phyloP scores from a whole-genome alignment of 35 echinoderm and acorn worm genomes.

The Amphiura filiformis region DNA sequence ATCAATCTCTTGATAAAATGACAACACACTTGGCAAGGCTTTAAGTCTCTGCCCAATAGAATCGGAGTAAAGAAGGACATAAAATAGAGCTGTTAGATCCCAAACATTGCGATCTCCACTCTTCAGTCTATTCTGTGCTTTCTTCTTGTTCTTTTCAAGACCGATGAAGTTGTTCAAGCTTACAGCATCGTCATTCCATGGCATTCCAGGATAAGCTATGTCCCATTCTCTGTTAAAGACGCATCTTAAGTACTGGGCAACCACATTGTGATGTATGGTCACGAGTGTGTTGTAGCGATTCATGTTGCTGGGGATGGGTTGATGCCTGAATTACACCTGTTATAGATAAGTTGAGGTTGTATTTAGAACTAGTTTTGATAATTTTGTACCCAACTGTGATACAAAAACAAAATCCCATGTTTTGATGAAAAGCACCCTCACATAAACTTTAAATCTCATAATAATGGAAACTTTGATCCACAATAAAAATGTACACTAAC shows the following conservation, averaged over 20 bases:
- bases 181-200: neutral
- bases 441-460: too few relatives aligned
- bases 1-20: neutral
- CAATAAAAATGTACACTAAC: too few relatives aligned
- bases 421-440: too few relatives aligned
- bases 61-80: neutral
- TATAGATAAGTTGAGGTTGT: too few relatives aligned
- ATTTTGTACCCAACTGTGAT: too few relatives aligned
- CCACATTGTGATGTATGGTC: neutral
- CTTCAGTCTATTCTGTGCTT: neutral
- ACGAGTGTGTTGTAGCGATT: neutral
- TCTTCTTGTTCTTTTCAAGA: neutral
- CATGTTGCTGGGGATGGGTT: too few relatives aligned
- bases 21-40: neutral
- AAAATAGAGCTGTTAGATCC: neutral
- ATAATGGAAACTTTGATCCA: too few relatives aligned
- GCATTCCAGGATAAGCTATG: neutral
- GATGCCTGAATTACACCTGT: too few relatives aligned
- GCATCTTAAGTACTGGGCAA: neutral
- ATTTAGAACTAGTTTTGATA: too few relatives aligned
- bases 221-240: slow-evolving; percentile 1
- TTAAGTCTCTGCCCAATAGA: neutral
- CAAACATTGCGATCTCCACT: neutral
- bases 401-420: too few relatives aligned
- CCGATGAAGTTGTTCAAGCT: neutral